Evolutionary conservation across 2,113 vertebrate species (phyloP), one percentile per base, ranked within the genome.

Genomic region (Phyllostomus discolor): DNA sequence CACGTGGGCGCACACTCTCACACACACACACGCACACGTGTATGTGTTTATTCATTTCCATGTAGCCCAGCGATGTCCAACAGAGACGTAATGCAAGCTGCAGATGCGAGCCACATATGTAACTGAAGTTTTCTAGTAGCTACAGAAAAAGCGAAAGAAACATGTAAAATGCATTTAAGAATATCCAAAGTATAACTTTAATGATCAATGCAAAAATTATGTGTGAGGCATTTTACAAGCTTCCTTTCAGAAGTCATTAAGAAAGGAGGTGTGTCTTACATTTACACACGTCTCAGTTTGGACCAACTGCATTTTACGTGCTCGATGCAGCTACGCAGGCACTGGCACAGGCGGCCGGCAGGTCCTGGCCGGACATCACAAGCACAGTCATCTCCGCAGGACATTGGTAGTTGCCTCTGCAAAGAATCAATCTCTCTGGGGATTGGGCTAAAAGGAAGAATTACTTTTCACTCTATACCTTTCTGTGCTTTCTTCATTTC

Each of bases 101-200:
- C 59, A 69, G 52, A 46, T 26, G 50, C 82, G 67, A 88, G 38
- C 46, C 41, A 88, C 4, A 2, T n/a, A 31, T 10, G 16, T 57
- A 41, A 82, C 41, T 69, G 7, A 69, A 66, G 84, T n/a, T 69
- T 73, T 70, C 64, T 79, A 46, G 48, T 50, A 87, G 33, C 17
- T 80, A 81, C 82, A 62, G 81, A 93, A 24, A 64, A 84, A 64
- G 41, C n/a, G n/a, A 78, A 84, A 43, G 38, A n/a, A 89, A 64
- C 1, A 57, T 12, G 15, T 64, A 46, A 91, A 86, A 79, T 46
- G 1, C 1, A 31, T 14, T 95, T 67, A 57, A 54, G 33, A 87
- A 50, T 59, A 90, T 31, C 46, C 31, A 79, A 67, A 95, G 80
- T 69, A 80, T 41, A 33, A 79, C 4, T 33, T 94, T 78, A 90